These are phyloP conservation scores for Achlya flavicornis DNA, from an alignment of 2,888 invertebrate species.

Conservation along the genomic window DNA sequence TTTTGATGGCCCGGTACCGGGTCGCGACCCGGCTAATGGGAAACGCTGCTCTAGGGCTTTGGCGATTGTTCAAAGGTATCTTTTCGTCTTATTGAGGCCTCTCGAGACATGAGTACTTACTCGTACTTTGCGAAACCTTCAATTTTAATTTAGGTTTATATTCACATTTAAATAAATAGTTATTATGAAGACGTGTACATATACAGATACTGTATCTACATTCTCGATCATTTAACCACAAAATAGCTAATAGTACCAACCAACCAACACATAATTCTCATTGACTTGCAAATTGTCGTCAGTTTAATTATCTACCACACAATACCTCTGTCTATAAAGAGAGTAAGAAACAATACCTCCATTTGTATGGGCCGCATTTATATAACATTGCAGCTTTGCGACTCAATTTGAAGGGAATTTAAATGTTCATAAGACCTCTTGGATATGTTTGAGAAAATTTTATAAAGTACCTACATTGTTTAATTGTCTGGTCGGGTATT, in stretches of 20 bases:
- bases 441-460: not conserved
- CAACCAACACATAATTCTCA: constrained; percentile 19
- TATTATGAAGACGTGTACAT: no score
- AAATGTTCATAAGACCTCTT: not conserved
- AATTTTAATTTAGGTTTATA: no score
- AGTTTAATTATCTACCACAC: constrained; percentile 31
- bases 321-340: constrained; percentile 35
- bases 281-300: constrained; percentile 44
- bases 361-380: not conserved
- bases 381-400: not conserved
- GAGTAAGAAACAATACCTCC: constrained; percentile 10
- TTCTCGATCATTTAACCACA: not conserved
- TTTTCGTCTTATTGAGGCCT: no score
- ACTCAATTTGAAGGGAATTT: not conserved
- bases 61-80: no score
- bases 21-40: no score
- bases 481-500: not conserved
- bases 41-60: no score
- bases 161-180: no score
- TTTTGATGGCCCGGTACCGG: no score
- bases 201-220: no score
- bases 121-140: no score
- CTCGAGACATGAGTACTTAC: no score
- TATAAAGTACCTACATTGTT: no score
- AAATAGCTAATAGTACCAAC: not conserved